Conservation (phyloP, 2,888 invertebrate species). For the Nezara viridula region DNA sequence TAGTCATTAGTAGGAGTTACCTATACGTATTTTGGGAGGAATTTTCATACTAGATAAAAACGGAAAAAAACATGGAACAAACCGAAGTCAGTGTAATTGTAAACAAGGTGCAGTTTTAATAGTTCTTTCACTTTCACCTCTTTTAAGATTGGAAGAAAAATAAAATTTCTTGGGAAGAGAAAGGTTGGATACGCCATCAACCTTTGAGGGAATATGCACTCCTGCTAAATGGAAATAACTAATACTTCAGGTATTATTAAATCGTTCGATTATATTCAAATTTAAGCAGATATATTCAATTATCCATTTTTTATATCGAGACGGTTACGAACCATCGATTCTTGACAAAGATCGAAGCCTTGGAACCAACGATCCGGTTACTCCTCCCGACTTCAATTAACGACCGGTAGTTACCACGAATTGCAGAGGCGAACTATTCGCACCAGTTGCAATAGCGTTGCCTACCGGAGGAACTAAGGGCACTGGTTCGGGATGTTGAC, state of each 20-base stretch:
- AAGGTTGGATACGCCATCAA: too few species aligned
- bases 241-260: background rate
- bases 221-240: background rate
- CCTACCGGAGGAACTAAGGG: constrained; percentile 34
- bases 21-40: too few species aligned
- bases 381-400: background rate
- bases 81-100: too few species aligned
- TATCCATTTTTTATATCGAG: background rate
- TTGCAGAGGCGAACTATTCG: background rate
- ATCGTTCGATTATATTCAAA: background rate
- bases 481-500: constrained; percentile 27
- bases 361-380: constrained; percentile 16
- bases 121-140: too few species aligned
- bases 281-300: background rate
- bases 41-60: too few species aligned
- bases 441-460: constrained; percentile 36
- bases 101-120: too few species aligned
- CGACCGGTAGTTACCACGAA: constrained; percentile 12
- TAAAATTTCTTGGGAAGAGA: too few species aligned
- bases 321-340: constrained; percentile 30
- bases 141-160: too few species aligned
- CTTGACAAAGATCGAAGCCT: background rate
- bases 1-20: too few species aligned
- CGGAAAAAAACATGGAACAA: too few species aligned
- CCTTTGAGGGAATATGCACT: too few species aligned